Evolutionary conservation across 2,888 invertebrate species (phyloP), one percentile per base, ranked within the genome.

Genomic region (Chymomyza procnemis): DNA sequence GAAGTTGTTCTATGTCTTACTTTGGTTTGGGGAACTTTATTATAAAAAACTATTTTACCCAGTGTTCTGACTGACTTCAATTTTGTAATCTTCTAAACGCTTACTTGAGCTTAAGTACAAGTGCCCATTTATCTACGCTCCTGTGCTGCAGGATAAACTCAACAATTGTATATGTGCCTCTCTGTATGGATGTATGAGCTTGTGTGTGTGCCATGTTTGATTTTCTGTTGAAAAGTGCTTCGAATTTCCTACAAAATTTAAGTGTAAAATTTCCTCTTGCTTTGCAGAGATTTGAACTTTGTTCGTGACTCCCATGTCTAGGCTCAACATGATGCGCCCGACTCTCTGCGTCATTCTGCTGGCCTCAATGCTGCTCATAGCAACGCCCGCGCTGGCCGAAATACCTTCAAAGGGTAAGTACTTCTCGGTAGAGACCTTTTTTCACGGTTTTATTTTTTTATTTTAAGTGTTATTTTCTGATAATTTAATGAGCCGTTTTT

Each of bases 371-470:
- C 73, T 89, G 73, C 76, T 88, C 75, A 80, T 80, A 67, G 85
- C 81, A 65, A 76, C 85, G 65, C 86, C 84, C 76, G 70, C 76
- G 6, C 66, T 74, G 30, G 81, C 90, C 66, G 90, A 90, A 75
- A 90, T 90, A 77, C 88, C 89, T 69, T 87, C 90, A 72, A 90
- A 90, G 86, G 90, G 90, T 90, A 81, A 87, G 84, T 87, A 61
- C 34, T 12, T 12, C 48, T n/a, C n/a, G n/a, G n/a, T n/a, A n/a
- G n/a, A 8, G 18, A 50, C 16, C 48, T 50, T 50, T 50, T 6
- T 50, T 8, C 48, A n/a, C n/a, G 8, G 18, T 6, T 18, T 18
- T 18, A n/a, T n/a, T n/a, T 50, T 50, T 16, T 18, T 18, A n/a
- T n/a, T 18, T 18, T 47, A 47, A 50, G 14, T 50, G 19, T 18